Conservation (phyloP, 2,888 invertebrate species). For the Phrixothrix hirtus region DNA sequence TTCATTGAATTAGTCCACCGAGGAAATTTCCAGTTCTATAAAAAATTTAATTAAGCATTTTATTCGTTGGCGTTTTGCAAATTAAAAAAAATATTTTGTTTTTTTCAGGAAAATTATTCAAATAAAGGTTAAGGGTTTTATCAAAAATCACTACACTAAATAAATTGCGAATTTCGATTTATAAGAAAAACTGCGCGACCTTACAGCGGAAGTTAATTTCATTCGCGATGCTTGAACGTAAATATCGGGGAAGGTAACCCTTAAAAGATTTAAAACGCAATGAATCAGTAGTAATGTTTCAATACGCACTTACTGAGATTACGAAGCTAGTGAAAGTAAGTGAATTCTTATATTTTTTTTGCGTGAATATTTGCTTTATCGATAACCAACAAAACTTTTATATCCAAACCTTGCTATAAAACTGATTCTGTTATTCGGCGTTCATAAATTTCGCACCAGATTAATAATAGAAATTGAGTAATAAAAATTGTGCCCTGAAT, state of each 20-base stretch:
- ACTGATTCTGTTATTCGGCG: neutral
- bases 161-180: neutral
- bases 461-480: slow-evolving; percentile 13
- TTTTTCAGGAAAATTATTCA: too few relatives aligned
- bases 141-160: neutral
- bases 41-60: too few relatives aligned
- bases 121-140: too few relatives aligned
- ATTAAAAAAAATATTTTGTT: neutral
- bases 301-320: neutral
- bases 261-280: neutral
- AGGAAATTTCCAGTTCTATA: too few relatives aligned
- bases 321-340: neutral
- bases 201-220: neutral
- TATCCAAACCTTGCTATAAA: too few relatives aligned
- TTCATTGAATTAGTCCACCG: neutral
- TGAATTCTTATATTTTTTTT: too few relatives aligned
- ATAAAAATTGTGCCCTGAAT: slow-evolving; percentile 10
- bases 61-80: neutral
- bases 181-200: neutral
- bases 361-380: too few relatives aligned
- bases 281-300: neutral
- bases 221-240: neutral
- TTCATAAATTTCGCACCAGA: slow-evolving; percentile 6
- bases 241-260: too few relatives aligned
- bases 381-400: too few relatives aligned